Conservation (phyloP, 30 jellyfish, hydroid and myxozoan genomes). For the Hydractinia symbiolongicarpus region DNA sequence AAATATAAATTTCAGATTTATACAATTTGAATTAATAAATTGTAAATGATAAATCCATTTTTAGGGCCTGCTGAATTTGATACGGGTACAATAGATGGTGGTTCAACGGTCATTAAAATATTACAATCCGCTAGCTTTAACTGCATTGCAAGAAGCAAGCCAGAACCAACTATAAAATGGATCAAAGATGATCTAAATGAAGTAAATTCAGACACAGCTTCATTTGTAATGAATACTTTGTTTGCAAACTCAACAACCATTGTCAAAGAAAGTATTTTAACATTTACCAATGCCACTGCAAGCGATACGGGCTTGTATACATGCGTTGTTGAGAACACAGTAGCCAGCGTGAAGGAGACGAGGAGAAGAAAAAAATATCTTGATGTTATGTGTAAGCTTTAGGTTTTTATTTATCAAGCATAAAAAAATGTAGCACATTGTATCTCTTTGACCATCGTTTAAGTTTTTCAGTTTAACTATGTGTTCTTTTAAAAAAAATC, state of each 20-base stretch:
- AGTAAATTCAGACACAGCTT: background rate
- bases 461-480: too few species aligned
- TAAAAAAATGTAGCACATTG: background rate
- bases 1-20: too few species aligned
- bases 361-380: slow-evolving; percentile 15
- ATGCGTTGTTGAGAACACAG: slow-evolving; percentile 55
- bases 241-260: slow-evolving; percentile 17
- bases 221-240: background rate
- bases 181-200: background rate
- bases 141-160: slow-evolving; percentile 9
- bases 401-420: background rate
- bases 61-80: background rate
- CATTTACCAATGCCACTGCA: slow-evolving; percentile 24
- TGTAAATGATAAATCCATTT: too few species aligned
- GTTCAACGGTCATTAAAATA: background rate
- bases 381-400: slow-evolving; percentile 63
- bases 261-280: slow-evolving; percentile 37
- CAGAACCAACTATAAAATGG: slow-evolving; percentile 10
- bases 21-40: too few species aligned
- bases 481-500: too few species aligned
- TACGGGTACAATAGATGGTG: background rate
- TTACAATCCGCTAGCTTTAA: slow-evolving; percentile 13
- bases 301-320: slow-evolving; percentile 47
- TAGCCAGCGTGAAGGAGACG: slow-evolving; percentile 29
- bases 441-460: too few species aligned